These are phyloP conservation scores for Andrena marginata DNA, from an alignment of 2,888 invertebrate species.

Conservation along the genomic window DNA sequence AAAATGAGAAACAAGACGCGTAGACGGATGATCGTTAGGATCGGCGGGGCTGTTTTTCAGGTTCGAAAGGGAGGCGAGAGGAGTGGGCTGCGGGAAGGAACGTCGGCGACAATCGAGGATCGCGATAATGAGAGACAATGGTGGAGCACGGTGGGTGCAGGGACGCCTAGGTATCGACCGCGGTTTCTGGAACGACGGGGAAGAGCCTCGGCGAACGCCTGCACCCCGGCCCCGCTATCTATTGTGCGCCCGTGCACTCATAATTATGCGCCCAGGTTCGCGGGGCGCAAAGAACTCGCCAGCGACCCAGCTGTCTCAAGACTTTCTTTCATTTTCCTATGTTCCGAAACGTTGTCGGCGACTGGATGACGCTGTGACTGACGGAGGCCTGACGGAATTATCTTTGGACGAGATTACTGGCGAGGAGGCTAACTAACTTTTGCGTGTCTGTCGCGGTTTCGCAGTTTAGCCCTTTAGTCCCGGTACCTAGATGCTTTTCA, in stretches of 20 bases:
- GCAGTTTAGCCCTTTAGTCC: no score
- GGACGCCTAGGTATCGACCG: constrained; percentile 53
- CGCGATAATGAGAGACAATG: constrained; percentile 59
- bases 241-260: constrained; percentile 63
- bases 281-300: constrained; percentile 59
- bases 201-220: constrained; percentile 48
- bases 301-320: constrained; percentile 1
- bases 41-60: constrained; percentile 39
- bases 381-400: constrained; percentile 9
- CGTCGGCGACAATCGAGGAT: constrained; percentile 53
- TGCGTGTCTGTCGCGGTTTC: no score
- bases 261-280: constrained; percentile 60
- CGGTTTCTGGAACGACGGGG: constrained; percentile 56
- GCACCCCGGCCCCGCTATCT: constrained; percentile 39
- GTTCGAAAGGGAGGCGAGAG: not conserved
- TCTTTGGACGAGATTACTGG: constrained; percentile 24
- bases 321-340: constrained; percentile 21
- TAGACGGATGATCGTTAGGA: constrained; percentile 41
- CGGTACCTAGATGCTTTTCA: no score
- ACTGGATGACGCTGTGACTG: not conserved
- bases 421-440: not conserved
- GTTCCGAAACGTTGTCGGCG: not conserved
- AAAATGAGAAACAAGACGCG: constrained; percentile 5
- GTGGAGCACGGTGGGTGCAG: constrained; percentile 17
- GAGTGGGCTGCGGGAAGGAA: constrained; percentile 15